Conservation (phyloP, 2,113 vertebrate genomes). For the Mugil cephalus region DNA sequence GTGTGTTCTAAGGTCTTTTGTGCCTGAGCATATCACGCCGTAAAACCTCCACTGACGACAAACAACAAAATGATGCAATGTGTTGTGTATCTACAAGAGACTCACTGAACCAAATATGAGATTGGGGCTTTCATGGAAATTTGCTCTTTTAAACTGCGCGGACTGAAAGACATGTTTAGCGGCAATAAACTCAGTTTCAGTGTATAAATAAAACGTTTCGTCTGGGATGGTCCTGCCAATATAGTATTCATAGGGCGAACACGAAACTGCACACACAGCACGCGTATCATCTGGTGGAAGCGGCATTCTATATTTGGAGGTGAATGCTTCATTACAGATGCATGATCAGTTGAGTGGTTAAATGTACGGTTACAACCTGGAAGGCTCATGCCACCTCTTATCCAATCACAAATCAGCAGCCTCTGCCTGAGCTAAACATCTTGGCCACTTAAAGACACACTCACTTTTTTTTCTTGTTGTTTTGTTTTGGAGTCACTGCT, state of each 20-base stretch:
- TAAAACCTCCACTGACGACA: constrained; percentile 1
- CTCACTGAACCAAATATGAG: neutral
- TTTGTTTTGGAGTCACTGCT: neutral
- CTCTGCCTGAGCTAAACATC: neutral
- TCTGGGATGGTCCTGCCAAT: neutral
- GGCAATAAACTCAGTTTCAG: too few relatives aligned
- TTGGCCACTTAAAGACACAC: neutral
- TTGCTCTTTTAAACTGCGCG: neutral
- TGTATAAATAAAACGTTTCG: neutral
- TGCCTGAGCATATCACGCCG: constrained; percentile 20
- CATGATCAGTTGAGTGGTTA: constrained; percentile 34
- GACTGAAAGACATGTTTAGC: neutral
- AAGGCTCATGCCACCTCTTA: constrained; percentile 20
- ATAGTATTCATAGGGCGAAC: neutral
- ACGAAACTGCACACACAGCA: neutral
- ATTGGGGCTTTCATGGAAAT: neutral
- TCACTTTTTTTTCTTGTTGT: neutral
- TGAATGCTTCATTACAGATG: constrained; percentile 19
- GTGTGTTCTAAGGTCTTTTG: constrained; percentile 11
- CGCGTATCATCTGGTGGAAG: neutral
- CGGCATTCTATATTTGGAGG: neutral
- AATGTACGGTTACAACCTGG: constrained; percentile 24
- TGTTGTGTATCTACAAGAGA: constrained; percentile 5
- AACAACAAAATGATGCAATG: neutral
- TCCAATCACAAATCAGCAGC: constrained; percentile 1